Evolutionary conservation across 2,888 invertebrate species (phyloP).

Genomic region (Calameuta pallipes): DNA sequence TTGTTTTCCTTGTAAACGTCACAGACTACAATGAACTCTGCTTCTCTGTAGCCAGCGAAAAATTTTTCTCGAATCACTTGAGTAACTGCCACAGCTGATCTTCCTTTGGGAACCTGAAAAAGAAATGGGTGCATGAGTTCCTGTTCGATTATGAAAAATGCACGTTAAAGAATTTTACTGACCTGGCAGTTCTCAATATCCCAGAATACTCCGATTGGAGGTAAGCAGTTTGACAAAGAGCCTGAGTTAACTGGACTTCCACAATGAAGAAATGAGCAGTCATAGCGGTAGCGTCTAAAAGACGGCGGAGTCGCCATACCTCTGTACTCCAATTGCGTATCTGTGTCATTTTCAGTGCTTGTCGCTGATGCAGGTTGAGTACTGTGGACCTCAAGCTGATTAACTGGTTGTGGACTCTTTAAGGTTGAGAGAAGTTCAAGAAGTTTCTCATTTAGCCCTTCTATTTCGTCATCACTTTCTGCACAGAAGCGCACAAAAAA

Average conservation of each 20-base stretch:
- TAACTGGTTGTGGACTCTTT: constrained; percentile 37
- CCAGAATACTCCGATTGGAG: constrained; percentile 91
- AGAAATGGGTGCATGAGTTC: constrained; percentile 3
- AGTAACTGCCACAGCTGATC: constrained; percentile 83
- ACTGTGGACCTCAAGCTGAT: constrained; percentile 33
- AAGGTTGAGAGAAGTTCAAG: constrained; percentile 46
- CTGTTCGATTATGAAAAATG: background rate
- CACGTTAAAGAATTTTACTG: constrained; percentile 32
- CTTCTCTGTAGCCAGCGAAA: constrained; percentile 80
- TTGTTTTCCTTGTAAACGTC: constrained; percentile 86
- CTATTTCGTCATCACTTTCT: constrained; percentile 49
- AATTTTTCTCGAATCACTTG: constrained; percentile 81
- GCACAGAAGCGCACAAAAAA: constrained; percentile 34
- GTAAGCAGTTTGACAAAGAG: constrained; percentile 62
- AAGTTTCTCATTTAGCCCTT: constrained; percentile 53
- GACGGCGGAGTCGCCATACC: constrained; percentile 27
- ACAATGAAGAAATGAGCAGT: constrained; percentile 47
- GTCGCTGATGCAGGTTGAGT: constrained; percentile 39
- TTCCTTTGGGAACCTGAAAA: constrained; percentile 79
- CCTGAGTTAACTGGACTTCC: constrained; percentile 45
- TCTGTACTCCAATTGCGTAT: constrained; percentile 32
- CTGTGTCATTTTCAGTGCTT: constrained; percentile 39
- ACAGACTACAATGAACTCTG: constrained; percentile 90
- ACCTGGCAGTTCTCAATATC: constrained; percentile 92
- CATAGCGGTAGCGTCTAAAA: constrained; percentile 39